phyloP scores from a whole-genome alignment of 2,888 invertebrate genomes.

The Orthonychiurus folsomi region DNA sequence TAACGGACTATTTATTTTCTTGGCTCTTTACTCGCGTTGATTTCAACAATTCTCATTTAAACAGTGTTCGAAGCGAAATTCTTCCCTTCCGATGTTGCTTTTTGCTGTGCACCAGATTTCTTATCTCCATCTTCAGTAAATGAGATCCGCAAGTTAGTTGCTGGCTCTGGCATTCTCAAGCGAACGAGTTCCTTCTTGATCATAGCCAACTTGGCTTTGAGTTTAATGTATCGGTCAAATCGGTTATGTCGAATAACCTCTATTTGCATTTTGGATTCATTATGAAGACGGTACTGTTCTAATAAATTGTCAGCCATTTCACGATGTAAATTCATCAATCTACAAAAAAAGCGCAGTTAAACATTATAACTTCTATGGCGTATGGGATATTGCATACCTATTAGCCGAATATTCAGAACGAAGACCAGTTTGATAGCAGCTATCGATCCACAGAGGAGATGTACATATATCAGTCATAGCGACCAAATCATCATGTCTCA shows the following conservation, averaged over 20 bases:
- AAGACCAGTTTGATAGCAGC: conserved; percentile 25
- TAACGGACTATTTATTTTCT: too few relatives aligned
- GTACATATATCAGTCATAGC: conserved; percentile 24
- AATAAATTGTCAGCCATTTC: conserved; percentile 31
- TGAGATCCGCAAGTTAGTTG: background rate
- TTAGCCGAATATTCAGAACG: conserved; percentile 29
- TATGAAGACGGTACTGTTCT: conserved; percentile 20
- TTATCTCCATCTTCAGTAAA: conserved; percentile 1
- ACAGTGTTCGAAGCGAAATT: too few relatives aligned
- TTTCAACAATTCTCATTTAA: too few relatives aligned
- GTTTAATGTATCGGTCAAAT: conserved; percentile 29
- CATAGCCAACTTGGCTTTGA: conserved; percentile 31
- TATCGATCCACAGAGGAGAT: conserved; percentile 37
- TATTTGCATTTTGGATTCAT: conserved; percentile 19
- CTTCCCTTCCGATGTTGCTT: too few relatives aligned
- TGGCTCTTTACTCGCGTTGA: too few relatives aligned
- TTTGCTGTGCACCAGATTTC: too few relatives aligned
- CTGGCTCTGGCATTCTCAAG: conserved; percentile 1
- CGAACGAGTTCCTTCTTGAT: conserved; percentile 30
- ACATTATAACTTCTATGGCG: background rate
- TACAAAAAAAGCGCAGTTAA: conserved; percentile 12
- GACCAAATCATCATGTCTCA: conserved; percentile 35
- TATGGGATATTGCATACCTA: conserved; percentile 20
- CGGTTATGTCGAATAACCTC: conserved; percentile 25
- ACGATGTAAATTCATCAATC: conserved; percentile 34